Conservation (phyloP, 2,797 vertebrate species). For the Protonibea diacanthus region DNA sequence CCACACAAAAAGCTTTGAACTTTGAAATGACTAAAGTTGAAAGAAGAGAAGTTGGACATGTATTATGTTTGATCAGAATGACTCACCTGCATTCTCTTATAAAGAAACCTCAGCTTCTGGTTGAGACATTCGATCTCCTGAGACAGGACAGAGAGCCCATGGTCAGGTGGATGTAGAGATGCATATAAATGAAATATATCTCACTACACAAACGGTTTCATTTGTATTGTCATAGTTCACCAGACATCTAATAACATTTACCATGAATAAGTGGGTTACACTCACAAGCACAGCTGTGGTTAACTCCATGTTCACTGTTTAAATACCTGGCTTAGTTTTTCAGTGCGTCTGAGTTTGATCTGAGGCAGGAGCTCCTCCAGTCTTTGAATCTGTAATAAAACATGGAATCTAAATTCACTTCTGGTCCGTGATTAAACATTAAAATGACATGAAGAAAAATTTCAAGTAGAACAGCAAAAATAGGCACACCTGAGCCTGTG, state of each 20-base stretch:
- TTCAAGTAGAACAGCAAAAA: neutral
- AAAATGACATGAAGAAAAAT: neutral
- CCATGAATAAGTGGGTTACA: neutral
- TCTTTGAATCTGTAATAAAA: conserved; percentile 81
- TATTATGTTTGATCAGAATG: neutral
- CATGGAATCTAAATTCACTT: neutral
- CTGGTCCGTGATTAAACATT: neutral
- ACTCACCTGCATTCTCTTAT: conserved; percentile 85
- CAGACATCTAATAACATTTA: neutral
- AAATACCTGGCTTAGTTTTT: conserved; percentile 83
- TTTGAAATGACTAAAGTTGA: neutral
- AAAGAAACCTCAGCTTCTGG: conserved; percentile 85
- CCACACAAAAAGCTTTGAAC: neutral
- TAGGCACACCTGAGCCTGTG: neutral
- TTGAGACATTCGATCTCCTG: conserved; percentile 85
- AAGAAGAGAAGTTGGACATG: neutral
- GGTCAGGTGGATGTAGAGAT: neutral
- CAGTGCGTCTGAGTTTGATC: conserved; percentile 78
- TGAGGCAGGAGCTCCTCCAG: conserved; percentile 85
- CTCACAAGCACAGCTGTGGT: neutral
- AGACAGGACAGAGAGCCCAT: conserved; percentile 13
- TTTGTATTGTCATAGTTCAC: neutral
- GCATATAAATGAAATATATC: neutral
- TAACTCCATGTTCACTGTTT: neutral
- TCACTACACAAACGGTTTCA: neutral